phyloP scores from a whole-genome alignment of 1,140 invertebrate genomes.

The Temnothorax curvispinosus region DNA sequence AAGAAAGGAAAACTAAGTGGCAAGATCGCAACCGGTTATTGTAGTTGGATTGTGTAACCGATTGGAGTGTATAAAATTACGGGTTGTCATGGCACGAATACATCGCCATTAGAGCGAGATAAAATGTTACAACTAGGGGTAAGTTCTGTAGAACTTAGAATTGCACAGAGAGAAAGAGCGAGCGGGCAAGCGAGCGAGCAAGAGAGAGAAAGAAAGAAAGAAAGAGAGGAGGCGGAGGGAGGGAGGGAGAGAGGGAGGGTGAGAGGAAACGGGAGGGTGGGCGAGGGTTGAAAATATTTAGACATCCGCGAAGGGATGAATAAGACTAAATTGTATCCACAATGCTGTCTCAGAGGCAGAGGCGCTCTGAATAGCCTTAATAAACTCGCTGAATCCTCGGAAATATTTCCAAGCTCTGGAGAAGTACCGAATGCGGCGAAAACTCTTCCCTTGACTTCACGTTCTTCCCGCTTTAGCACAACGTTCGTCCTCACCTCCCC shows the following conservation, averaged over 20 bases:
- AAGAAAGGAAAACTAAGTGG: neutral
- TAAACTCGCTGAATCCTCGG: slow-evolving; percentile 85
- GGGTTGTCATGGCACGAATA: slow-evolving; percentile 50
- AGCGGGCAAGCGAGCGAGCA: neutral
- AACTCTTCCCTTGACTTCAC: slow-evolving; percentile 75
- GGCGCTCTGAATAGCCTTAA: slow-evolving; percentile 85
- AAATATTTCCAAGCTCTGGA: slow-evolving; percentile 83
- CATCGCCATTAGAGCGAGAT: slow-evolving; percentile 54
- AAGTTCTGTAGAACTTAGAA: slow-evolving; percentile 42
- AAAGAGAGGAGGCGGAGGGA: slow-evolving; percentile 22
- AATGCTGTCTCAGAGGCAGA: slow-evolving; percentile 84
- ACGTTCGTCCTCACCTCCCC: slow-evolving; percentile 42
- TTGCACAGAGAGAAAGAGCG: slow-evolving; percentile 30
- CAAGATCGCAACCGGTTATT: neutral
- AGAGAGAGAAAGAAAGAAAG: neutral
- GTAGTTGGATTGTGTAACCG: slow-evolving; percentile 18
- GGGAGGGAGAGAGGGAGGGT: slow-evolving; percentile 25
- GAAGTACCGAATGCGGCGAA: slow-evolving; percentile 78
- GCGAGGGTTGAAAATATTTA: slow-evolving; percentile 85
- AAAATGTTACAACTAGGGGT: slow-evolving; percentile 50
- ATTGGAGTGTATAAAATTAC: slow-evolving; percentile 41
- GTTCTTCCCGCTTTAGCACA: slow-evolving; percentile 67
- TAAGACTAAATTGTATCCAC: slow-evolving; percentile 86
- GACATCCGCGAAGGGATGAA: slow-evolving; percentile 84
- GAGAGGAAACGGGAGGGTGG: slow-evolving; percentile 52